Evolutionary conservation across 2,113 vertebrate species (phyloP).

Genomic region (Numida meleagris): DNA sequence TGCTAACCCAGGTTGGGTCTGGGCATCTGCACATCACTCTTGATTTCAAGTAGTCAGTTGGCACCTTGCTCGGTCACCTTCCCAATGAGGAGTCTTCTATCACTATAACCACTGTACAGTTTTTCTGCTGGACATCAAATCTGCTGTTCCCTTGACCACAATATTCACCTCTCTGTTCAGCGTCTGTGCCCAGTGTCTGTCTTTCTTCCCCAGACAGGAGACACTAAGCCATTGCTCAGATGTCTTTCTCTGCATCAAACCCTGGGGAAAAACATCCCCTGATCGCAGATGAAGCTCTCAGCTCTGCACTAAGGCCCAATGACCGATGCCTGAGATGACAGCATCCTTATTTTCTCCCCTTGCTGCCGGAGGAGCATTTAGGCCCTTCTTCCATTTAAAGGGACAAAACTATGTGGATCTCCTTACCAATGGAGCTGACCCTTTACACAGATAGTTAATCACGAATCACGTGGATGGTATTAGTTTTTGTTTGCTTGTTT

Average conservation of each 20-base stretch:
- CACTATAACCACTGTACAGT: rapidly evolving
- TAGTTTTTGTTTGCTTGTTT: background rate
- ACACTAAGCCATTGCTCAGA: background rate
- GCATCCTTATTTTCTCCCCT: background rate
- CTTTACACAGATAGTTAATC: background rate
- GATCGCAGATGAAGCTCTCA: background rate
- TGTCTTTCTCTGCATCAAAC: background rate
- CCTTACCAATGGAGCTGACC: background rate
- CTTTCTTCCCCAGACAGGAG: background rate
- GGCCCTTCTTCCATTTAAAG: background rate
- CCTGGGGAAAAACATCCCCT: background rate
- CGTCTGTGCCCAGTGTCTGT: too few relatives aligned
- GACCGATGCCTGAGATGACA: rapidly evolving
- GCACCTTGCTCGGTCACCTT: background rate
- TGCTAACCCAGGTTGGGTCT: background rate
- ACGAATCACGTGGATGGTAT: background rate
- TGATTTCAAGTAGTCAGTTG: background rate
- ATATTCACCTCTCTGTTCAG: background rate
- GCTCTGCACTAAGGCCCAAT: background rate
- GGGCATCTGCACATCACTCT: rapidly evolving
- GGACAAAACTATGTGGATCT: background rate
- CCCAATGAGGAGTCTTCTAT: background rate
- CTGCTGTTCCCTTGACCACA: background rate
- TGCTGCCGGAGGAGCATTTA: background rate
- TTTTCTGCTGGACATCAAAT: background rate